A percentile compares a stretch with the other conserved stretches of the same genome.
Evolutionary conservation across 1,140 invertebrate species (phyloP).

Genomic region (Bombus cullumanus): DNA sequence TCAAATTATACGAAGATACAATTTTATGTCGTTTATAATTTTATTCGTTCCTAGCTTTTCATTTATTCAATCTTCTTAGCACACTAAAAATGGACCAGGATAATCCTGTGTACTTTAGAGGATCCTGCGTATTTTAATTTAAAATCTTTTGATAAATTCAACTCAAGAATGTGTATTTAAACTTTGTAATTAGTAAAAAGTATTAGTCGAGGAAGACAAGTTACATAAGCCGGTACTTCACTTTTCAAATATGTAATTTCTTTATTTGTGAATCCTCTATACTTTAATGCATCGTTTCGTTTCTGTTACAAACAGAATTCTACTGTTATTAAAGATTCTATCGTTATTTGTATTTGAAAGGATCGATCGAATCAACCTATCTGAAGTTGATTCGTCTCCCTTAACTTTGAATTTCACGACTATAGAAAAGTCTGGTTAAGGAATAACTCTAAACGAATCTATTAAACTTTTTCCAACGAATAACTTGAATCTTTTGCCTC

Average conservation of each 20-base stretch:
- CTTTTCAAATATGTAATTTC: neutral
- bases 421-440: no score
- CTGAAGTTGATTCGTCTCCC: no score
- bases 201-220: neutral
- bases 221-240: no score
- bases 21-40: no score
- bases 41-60: neutral
- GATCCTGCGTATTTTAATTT: neutral
- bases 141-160: neutral
- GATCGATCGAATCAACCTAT: neutral
- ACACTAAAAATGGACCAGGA: rapidly evolving
- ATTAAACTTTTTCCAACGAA: neutral
- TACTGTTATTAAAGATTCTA: no score
- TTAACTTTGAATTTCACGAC: neutral
- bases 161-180: no score
- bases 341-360: neutral
- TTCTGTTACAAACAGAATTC: no score
- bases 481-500: neutral
- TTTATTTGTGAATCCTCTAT: neutral
- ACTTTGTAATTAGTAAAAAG: no score
- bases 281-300: neutral
- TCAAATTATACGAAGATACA: no score
- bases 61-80: neutral
- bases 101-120: no score
- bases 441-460: neutral